Conservation (phyloP, 2,888 invertebrate species). For the Zygothrica quintamaculata region DNA sequence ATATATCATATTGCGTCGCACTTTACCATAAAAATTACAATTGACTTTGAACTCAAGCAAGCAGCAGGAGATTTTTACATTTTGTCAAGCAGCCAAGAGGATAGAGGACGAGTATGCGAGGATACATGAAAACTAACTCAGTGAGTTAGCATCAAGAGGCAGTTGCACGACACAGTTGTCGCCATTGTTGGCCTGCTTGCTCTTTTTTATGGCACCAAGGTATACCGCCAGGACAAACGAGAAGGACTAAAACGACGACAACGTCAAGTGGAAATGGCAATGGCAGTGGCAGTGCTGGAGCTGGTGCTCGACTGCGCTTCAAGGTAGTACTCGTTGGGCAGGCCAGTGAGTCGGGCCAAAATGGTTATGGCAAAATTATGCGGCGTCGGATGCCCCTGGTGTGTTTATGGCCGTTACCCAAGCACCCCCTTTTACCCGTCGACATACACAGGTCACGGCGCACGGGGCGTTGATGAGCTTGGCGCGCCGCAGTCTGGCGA, state of each 20-base stretch:
- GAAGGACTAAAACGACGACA: conserved; percentile 45
- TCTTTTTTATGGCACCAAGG: conserved; percentile 78
- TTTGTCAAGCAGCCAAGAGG: conserved; percentile 72
- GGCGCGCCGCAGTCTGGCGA: conserved; percentile 66
- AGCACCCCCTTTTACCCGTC: neutral
- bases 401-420: conserved; percentile 69
- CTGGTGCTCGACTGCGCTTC: conserved; percentile 34
- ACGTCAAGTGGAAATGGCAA: conserved; percentile 40
- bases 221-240: conserved; percentile 51
- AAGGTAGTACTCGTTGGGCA: conserved; percentile 35
- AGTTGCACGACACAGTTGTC: conserved; percentile 33
- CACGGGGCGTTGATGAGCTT: conserved; percentile 62
- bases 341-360: conserved; percentile 52
- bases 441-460: conserved; percentile 22
- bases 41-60: conserved; percentile 74
- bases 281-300: conserved; percentile 9
- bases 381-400: conserved; percentile 72
- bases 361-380: conserved; percentile 77
- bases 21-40: conserved; percentile 76
- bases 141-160: conserved; percentile 11
- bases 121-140: conserved; percentile 72
- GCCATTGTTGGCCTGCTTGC: conserved; percentile 67
- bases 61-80: conserved; percentile 65
- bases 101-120: conserved; percentile 38
- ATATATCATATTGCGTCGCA: conserved; percentile 70